phyloP scores from a whole-genome alignment of 2,113 vertebrate species.

The Etia nguti region DNA sequence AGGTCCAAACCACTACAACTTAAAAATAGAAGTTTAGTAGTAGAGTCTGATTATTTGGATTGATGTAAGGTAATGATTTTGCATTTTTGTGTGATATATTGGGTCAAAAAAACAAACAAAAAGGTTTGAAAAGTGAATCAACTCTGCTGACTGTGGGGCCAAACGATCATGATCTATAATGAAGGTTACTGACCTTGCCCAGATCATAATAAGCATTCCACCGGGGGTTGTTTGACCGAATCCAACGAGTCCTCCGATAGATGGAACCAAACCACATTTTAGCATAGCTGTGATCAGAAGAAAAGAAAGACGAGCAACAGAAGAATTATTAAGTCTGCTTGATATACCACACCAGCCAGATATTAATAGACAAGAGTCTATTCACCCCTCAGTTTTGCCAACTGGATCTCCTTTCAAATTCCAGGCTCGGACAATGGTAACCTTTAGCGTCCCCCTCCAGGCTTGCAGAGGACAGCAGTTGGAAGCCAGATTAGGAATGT shows the following conservation, averaged over 20 bases:
- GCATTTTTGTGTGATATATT: background rate
- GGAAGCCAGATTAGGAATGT: background rate
- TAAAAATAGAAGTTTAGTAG: background rate
- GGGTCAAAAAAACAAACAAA: background rate
- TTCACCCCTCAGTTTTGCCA: background rate
- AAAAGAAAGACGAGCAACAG: background rate
- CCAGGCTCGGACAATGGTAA: slow-evolving; percentile 19
- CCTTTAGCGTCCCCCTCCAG: background rate
- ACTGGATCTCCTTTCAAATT: background rate
- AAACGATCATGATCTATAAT: background rate
- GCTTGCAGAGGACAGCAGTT: slow-evolving; percentile 18
- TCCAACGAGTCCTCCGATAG: background rate
- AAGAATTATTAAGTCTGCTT: background rate
- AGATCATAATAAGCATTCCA: slow-evolving; percentile 26
- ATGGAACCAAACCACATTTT: background rate
- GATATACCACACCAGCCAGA: background rate
- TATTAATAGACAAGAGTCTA: background rate
- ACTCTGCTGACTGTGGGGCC: background rate
- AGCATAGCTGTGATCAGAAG: background rate
- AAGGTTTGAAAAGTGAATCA: background rate
- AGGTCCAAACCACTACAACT: background rate
- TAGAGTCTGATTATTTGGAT: background rate
- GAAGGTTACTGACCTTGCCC: background rate
- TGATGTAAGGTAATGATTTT: background rate
- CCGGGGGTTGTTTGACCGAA: background rate